phyloP scores from a whole-genome alignment of 2,888 invertebrate species.

The Escarpia spicata region DNA sequence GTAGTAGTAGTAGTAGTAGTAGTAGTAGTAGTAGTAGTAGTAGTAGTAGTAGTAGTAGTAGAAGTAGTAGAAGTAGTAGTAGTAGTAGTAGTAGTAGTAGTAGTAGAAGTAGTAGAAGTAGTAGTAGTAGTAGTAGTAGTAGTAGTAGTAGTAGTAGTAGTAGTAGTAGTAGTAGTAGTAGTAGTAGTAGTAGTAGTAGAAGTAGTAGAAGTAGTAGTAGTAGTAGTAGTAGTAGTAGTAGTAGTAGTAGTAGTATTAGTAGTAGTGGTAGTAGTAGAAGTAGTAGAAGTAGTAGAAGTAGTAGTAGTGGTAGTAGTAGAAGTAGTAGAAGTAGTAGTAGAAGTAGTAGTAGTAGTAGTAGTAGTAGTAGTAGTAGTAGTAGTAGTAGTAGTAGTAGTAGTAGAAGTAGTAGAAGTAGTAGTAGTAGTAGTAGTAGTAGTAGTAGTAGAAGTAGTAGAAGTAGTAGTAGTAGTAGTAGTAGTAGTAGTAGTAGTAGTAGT shows the following conservation, averaged over 20 bases:
- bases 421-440: slow-evolving; percentile 28
- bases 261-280: slow-evolving; percentile 26
- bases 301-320: slow-evolving; percentile 26
- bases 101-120: slow-evolving; percentile 19
- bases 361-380: slow-evolving; percentile 28
- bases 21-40: slow-evolving; percentile 21
- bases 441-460: slow-evolving; percentile 26
- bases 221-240: slow-evolving; percentile 28
- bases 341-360: slow-evolving; percentile 27
- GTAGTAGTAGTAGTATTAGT: slow-evolving; percentile 26
- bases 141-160: slow-evolving; percentile 28
- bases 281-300: slow-evolving; percentile 26
- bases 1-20: not conserved
- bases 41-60: slow-evolving; percentile 23
- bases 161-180: slow-evolving; percentile 28
- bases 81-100: too few relatives aligned
- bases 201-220: slow-evolving; percentile 27
- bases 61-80: too few relatives aligned
- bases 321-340: slow-evolving; percentile 27
- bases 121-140: slow-evolving; percentile 28
- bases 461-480: slow-evolving; percentile 28
- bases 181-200: slow-evolving; percentile 27
- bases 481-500: slow-evolving; percentile 28
- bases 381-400: slow-evolving; percentile 28
- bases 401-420: slow-evolving; percentile 26